phyloP scores from a whole-genome alignment of 2,797 vertebrate genomes.

The Scleropages formosus region DNA sequence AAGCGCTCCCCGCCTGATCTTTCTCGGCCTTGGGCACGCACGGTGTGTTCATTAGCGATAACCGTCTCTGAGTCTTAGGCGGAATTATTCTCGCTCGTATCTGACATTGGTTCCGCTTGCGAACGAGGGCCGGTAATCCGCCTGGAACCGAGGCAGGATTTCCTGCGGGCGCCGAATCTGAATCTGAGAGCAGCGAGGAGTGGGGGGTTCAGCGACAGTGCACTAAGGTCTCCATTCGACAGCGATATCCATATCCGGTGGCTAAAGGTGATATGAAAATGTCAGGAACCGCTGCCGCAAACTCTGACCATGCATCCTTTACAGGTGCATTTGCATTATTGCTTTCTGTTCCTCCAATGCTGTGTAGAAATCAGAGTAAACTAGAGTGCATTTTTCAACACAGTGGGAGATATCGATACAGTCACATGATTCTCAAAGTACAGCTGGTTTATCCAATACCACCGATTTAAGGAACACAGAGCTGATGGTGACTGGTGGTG shows the following conservation, averaged over 20 bases:
- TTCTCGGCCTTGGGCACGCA: conserved; percentile 52
- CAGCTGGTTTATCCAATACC: too few relatives aligned
- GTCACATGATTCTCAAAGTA: too few relatives aligned
- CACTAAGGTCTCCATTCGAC: conserved; percentile 3
- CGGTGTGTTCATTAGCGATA: conserved; percentile 70
- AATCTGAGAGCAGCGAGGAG: not conserved
- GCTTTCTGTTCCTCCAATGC: too few relatives aligned
- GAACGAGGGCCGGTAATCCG: conserved; percentile 53
- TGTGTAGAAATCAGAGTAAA: too few relatives aligned
- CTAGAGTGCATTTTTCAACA: too few relatives aligned
- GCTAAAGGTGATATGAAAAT: conserved; percentile 2
- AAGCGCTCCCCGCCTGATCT: conserved; percentile 50
- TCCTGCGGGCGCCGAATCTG: conserved; percentile 46
- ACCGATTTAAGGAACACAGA: too few relatives aligned
- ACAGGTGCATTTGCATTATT: too few relatives aligned
- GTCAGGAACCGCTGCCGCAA: too few relatives aligned
- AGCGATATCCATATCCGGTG: conserved; percentile 3
- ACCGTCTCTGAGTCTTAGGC: conserved; percentile 60
- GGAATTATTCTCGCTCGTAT: conserved; percentile 58
- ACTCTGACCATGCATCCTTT: too few relatives aligned
- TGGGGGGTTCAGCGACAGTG: too few relatives aligned
- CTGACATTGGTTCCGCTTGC: conserved; percentile 62
- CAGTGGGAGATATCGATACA: too few relatives aligned
- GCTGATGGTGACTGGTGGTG: too few relatives aligned
- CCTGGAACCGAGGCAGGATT: conserved; percentile 57